Base-by-base conservation (phyloP, 2,888 invertebrate genomes). In the Toxonevra muliebris region DNA sequence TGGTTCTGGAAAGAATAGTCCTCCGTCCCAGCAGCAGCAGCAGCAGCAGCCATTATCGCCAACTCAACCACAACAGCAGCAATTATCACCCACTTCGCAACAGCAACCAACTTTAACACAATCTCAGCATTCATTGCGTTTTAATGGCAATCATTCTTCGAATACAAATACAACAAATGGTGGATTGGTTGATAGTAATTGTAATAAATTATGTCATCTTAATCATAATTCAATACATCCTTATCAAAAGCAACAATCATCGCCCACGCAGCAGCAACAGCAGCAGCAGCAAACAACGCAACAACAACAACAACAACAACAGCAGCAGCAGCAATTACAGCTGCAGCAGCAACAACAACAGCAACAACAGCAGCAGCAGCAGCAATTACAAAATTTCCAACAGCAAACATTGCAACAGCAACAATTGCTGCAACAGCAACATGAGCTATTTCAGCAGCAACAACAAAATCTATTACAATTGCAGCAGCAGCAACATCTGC, bases 1-100 rank as follows among this genome's bases (percentile, higher is more conserved):
- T 83, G 92, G 92, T 87, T 89, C 88, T 85, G 89, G 80, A 68
- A 82, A 79, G 72, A 76, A 71, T 70, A 77, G 79, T 80, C 79
- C 80, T 74, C 76, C 77, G 74, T 71, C 76, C 73, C 74, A 79
- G 68, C 71, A 66, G 41, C 71, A 71, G 42, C 65, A 76, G 9
- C 72, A 73, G 55, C 74, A 75, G 65, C 79, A 59, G 73, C 73
- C 41, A 76, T 72, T 67, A 66, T 62, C 74, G 73, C 54, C 65
- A 53, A 19, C 55, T 57, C 15, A 58, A 59, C 40, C 17, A 17
- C 70, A 67, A 50, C 58, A 48, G 41, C 77, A 76, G 58, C 73
- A 57, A 30, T 40, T 59, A 11, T 12, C 65, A 12, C 30, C 30
- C 5, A 10, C 40, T 17, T 50, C 40, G 2, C 74, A 74, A 48